These are phyloP conservation scores for Eristalinus aeneus DNA, from an alignment of 2,888 invertebrate genomes.

Conservation along the genomic window DNA sequence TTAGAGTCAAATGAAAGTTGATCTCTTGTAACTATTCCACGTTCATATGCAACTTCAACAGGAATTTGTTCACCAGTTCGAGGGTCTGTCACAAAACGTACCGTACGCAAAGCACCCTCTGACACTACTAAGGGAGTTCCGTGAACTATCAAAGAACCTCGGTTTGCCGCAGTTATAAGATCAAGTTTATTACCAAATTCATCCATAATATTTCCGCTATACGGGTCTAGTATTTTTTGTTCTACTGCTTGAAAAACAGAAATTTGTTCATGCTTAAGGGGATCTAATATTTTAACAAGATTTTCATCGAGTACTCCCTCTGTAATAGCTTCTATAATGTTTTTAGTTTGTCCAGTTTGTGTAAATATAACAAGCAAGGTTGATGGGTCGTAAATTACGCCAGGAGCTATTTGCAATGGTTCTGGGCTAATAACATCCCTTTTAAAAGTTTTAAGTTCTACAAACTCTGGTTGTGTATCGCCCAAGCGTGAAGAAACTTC, in stretches of 20 bases:
- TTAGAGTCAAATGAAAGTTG: slow-evolving; percentile 74
- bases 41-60: slow-evolving; percentile 89
- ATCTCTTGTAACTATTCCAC: slow-evolving; percentile 84
- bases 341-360: slow-evolving; percentile 86
- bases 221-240: slow-evolving; percentile 87
- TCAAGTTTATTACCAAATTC: slow-evolving; percentile 85
- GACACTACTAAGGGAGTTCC: slow-evolving; percentile 89
- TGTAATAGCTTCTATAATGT: slow-evolving; percentile 88
- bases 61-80: slow-evolving; percentile 90
- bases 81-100: slow-evolving; percentile 89
- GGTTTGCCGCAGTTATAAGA: slow-evolving; percentile 88
- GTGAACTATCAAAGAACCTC: slow-evolving; percentile 88
- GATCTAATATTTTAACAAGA: slow-evolving; percentile 87
- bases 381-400: slow-evolving; percentile 89
- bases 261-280: slow-evolving; percentile 85
- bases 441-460: slow-evolving; percentile 81
- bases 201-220: slow-evolving; percentile 86
- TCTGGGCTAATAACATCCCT: slow-evolving; percentile 82
- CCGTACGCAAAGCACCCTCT: slow-evolving; percentile 85
- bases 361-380: slow-evolving; percentile 88
- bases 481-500: slow-evolving; percentile 84
- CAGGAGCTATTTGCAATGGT: slow-evolving; percentile 87
- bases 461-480: slow-evolving; percentile 81
- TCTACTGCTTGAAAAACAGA: slow-evolving; percentile 88
- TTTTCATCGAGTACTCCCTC: slow-evolving; percentile 87